phyloP scores from a whole-genome alignment of 2,797 vertebrate genomes.

The Percopsis omiscomaycus region DNA sequence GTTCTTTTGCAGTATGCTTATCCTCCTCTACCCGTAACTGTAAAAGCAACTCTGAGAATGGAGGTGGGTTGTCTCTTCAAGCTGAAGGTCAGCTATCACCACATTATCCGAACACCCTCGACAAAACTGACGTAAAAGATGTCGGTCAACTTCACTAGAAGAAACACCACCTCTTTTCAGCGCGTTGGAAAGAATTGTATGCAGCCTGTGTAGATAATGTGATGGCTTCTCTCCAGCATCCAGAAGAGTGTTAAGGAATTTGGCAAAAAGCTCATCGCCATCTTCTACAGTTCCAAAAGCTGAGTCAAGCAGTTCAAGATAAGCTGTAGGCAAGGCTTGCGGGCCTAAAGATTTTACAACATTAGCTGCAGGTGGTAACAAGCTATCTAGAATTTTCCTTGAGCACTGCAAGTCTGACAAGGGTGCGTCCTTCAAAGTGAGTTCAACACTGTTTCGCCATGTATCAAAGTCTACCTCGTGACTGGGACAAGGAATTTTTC shows the following conservation, averaged over 20 bases:
- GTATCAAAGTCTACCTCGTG: constrained; percentile 16
- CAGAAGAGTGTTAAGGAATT: constrained; percentile 17
- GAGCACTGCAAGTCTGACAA: constrained; percentile 12
- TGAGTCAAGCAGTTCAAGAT: constrained; percentile 23
- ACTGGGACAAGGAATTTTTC: constrained; percentile 1
- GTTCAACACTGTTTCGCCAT: constrained; percentile 10
- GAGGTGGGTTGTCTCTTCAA: constrained; percentile 22
- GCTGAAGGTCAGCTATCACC: constrained; percentile 20
- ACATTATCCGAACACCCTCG: constrained; percentile 17
- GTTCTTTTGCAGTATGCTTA: constrained; percentile 6
- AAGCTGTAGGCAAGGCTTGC: constrained; percentile 1
- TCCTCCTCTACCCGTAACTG: constrained; percentile 11
- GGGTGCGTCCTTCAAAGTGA: not conserved
- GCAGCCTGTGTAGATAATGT: constrained; percentile 17
- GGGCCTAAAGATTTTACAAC: constrained; percentile 14
- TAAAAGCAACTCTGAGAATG: constrained; percentile 16
- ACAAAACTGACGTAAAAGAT: constrained; percentile 21
- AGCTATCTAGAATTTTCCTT: constrained; percentile 13
- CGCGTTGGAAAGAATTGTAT: constrained; percentile 5
- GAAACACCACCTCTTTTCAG: constrained; percentile 11
- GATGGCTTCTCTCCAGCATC: constrained; percentile 17
- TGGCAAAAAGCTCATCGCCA: constrained; percentile 24
- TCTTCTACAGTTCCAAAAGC: constrained; percentile 18
- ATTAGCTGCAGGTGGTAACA: constrained; percentile 13
- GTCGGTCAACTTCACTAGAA: constrained; percentile 5